These are phyloP conservation scores for Centroberyx gerrardi DNA, from an alignment of 2,797 vertebrate species.

Conservation along the genomic window DNA sequence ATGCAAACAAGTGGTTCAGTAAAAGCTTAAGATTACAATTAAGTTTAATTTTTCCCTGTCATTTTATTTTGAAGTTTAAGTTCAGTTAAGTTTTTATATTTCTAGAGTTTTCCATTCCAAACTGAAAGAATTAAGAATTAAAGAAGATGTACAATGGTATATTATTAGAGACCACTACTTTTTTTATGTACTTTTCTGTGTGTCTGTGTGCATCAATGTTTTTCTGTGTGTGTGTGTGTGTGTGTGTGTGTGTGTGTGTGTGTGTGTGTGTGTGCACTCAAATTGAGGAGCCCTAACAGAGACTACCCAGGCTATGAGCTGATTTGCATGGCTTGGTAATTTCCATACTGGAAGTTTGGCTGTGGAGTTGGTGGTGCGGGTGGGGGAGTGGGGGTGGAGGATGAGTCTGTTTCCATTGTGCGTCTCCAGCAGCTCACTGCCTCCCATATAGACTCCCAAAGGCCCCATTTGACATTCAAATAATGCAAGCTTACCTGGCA, in stretches of 20 bases:
- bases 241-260: slow-evolving; percentile 1
- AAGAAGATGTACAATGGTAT: too few relatives aligned
- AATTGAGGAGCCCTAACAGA: slow-evolving; percentile 59
- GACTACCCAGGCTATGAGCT: slow-evolving; percentile 78
- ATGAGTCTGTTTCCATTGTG: slow-evolving; percentile 90
- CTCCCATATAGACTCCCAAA: slow-evolving; percentile 79
- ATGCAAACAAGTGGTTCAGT: too few relatives aligned
- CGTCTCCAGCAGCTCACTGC: slow-evolving; percentile 83
- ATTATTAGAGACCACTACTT: too few relatives aligned
- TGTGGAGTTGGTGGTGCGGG: slow-evolving; percentile 55
- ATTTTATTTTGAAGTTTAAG: too few relatives aligned
- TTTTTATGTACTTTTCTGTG: too few relatives aligned
- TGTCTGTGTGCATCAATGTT: neutral
- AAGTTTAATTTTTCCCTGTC: too few relatives aligned
- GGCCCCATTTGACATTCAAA: slow-evolving; percentile 97
- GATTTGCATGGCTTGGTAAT: slow-evolving; percentile 96
- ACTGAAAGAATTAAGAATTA: too few relatives aligned
- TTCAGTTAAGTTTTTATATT: neutral
- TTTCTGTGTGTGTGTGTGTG: slow-evolving; percentile 9
- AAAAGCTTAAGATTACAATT: too few relatives aligned
- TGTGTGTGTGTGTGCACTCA: slow-evolving; percentile 48
- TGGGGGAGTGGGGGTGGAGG: slow-evolving; percentile 47
- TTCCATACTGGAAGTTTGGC: slow-evolving; percentile 95
- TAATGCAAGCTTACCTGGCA: slow-evolving; percentile 83
- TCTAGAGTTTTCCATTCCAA: too few relatives aligned